Conservation (phyloP, 2,113 vertebrate genomes). For the Microtus oregoni region DNA sequence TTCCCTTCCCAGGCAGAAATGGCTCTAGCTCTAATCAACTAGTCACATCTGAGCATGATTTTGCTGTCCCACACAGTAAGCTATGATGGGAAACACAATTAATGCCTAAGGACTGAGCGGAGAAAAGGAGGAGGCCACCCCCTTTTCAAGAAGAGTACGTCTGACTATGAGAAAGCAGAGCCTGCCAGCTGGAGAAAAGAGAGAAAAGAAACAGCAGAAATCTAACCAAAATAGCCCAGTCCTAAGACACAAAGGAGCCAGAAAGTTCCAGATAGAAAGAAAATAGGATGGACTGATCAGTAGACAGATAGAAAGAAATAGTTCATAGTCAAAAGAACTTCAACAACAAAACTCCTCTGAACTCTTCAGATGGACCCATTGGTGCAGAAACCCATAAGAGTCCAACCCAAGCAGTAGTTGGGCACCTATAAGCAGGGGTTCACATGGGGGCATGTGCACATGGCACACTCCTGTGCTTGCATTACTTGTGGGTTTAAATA, state of each 20-base stretch:
- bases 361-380: neutral
- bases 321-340: neutral
- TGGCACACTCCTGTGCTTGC: accelerated
- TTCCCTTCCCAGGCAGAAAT: neutral
- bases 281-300: neutral
- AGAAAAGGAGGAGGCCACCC: neutral
- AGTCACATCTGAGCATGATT: neutral
- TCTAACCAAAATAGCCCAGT: neutral
- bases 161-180: neutral
- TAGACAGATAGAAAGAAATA: neutral
- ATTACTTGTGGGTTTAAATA: neutral
- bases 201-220: neutral
- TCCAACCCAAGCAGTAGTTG: neutral
- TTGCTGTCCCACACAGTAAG: neutral
- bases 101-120: neutral
- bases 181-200: neutral
- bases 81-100: slow-evolving; percentile 1
- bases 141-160: neutral
- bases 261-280: neutral
- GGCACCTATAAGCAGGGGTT: neutral
- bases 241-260: neutral
- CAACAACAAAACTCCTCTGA: neutral
- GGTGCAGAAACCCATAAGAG: neutral
- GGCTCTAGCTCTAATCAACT: neutral
- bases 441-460: too few relatives aligned